These are phyloP conservation scores for Dromococcyx pavoninus DNA, from an alignment of 2,797 vertebrate genomes.

Conservation along the genomic window DNA sequence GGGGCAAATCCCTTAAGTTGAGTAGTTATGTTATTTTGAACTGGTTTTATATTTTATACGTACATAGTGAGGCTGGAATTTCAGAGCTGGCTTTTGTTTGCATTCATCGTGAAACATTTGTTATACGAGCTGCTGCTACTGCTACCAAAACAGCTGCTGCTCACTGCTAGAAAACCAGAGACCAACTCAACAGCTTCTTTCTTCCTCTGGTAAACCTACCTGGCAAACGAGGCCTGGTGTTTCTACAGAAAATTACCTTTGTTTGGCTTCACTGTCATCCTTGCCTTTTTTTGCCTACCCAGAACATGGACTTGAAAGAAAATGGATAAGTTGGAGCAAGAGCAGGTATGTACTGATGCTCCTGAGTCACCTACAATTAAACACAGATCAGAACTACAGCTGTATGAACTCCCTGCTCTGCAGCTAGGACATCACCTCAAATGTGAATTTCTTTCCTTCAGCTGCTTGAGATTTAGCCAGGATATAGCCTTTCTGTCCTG, in stretches of 20 bases:
- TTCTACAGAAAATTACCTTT: neutral
- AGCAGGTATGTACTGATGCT: neutral
- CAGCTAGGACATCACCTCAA: neutral
- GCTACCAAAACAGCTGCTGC: conserved; percentile 71
- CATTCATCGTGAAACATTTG: conserved; percentile 75
- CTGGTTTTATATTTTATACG: conserved; percentile 65
- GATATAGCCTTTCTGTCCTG: neutral
- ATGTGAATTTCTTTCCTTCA: neutral
- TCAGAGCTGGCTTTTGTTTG: conserved; percentile 77
- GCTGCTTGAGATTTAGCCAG: neutral
- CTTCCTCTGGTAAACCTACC: neutral
- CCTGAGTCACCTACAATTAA: neutral
- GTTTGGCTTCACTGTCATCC: neutral
- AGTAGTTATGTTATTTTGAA: conserved; percentile 68
- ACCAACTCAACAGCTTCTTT: conserved; percentile 33
- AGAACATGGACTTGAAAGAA: neutral
- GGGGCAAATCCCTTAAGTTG: conserved; percentile 19
- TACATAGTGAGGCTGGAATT: conserved; percentile 72
- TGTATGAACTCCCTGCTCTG: neutral
- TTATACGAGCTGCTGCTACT: conserved; percentile 75
- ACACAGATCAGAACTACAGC: neutral
- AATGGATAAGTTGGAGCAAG: neutral
- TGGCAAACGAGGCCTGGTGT: neutral
- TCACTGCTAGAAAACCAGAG: conserved; percentile 54
- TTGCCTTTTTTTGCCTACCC: neutral